Evolutionary conservation across 2,888 invertebrate species (phyloP).

Genomic region (Pocota personata): DNA sequence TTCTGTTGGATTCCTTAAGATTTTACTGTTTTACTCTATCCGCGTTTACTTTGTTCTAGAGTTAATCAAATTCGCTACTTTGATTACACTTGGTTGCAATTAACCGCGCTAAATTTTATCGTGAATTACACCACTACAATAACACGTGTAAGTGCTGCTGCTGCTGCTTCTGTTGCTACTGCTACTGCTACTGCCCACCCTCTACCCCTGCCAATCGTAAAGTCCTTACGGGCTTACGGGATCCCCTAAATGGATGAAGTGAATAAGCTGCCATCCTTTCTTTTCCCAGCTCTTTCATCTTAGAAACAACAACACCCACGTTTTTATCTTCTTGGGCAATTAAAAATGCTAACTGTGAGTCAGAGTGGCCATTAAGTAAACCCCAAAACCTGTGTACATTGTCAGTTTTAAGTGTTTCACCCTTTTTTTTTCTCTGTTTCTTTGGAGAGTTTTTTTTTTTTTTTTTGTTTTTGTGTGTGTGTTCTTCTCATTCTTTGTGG

Average conservation of each 20-base stretch:
- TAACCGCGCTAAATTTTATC: conserved; percentile 66
- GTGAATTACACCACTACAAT: conserved; percentile 36
- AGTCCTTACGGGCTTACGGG: background rate
- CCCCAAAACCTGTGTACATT: conserved; percentile 73
- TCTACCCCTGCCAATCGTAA: conserved; percentile 32
- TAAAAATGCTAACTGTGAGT: conserved; percentile 73
- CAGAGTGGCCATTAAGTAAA: conserved; percentile 72
- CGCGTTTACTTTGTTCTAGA: conserved; percentile 34
- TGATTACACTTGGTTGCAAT: conserved; percentile 65
- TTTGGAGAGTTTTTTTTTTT: background rate
- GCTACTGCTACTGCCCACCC: background rate
- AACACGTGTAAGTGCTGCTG: conserved; percentile 27
- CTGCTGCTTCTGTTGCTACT: too few relatives aligned
- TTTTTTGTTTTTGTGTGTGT: background rate
- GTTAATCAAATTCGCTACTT: conserved; percentile 67
- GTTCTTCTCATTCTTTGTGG: conserved; percentile 33
- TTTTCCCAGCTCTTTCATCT: conserved; percentile 27
- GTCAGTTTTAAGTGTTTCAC: conserved; percentile 73
- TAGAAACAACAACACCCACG: conserved; percentile 58
- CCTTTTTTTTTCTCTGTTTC: conserved; percentile 35
- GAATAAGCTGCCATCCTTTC: conserved; percentile 37
- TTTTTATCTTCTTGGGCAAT: conserved; percentile 64
- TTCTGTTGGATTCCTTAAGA: background rate
- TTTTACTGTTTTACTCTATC: background rate
- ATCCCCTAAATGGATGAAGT: conserved; percentile 12